phyloP scores from a whole-genome alignment of 2,888 invertebrate species.

The Dryobotodes eremita region DNA sequence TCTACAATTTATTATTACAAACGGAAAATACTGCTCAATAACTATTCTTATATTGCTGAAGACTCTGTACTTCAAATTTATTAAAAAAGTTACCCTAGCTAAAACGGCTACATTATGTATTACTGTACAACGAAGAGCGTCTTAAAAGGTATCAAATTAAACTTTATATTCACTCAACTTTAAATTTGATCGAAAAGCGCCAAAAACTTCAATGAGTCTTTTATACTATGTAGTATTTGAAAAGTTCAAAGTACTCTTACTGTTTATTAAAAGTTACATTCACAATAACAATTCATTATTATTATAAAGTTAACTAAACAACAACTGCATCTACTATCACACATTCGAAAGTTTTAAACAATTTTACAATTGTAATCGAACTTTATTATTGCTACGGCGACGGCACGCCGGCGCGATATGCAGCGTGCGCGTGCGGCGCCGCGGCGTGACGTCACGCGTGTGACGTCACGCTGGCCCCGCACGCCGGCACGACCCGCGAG shows the following conservation, averaged over 20 bases:
- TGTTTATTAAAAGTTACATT: constrained; percentile 89
- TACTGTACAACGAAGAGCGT: constrained; percentile 89
- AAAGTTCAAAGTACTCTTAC: constrained; percentile 84
- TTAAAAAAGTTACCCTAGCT: constrained; percentile 90
- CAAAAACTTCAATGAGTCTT: constrained; percentile 75
- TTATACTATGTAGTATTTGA: constrained; percentile 81
- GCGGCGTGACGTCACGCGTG: constrained; percentile 35
- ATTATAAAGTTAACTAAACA: constrained; percentile 90
- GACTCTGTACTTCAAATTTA: constrained; percentile 84
- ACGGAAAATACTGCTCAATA: constrained; percentile 82
- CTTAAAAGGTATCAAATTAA: constrained; percentile 83
- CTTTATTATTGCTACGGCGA: constrained; percentile 90
- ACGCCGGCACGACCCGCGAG: constrained; percentile 31
- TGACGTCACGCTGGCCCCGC: constrained; percentile 34
- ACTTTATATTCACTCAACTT: constrained; percentile 77
- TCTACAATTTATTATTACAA: constrained; percentile 80
- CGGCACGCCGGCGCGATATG: constrained; percentile 83
- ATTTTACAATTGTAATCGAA: constrained; percentile 90
- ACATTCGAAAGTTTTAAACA: constrained; percentile 91
- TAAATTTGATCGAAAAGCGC: constrained; percentile 84
- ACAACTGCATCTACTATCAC: constrained; percentile 91
- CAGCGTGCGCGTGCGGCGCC: constrained; percentile 67
- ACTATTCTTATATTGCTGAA: constrained; percentile 84
- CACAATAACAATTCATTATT: constrained; percentile 90
- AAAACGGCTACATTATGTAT: constrained; percentile 88